These are phyloP conservation scores for Atlantisia rogersi DNA, from an alignment of 2,113 vertebrate species.

Conservation along the genomic window DNA sequence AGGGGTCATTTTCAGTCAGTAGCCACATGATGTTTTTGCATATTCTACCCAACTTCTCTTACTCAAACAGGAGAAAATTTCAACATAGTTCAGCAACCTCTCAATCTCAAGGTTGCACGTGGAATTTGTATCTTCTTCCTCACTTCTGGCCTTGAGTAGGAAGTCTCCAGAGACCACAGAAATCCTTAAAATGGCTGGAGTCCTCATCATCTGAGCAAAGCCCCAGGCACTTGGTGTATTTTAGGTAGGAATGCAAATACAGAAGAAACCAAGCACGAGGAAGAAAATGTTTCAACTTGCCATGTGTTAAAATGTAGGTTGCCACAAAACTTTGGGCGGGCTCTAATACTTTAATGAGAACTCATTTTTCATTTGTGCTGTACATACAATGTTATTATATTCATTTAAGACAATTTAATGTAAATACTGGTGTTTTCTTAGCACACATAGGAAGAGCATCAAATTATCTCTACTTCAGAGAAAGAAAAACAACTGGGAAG, in stretches of 20 bases:
- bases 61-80: not conserved
- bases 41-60: not conserved
- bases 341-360: not conserved
- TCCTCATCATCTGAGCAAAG: not conserved
- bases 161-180: constrained; percentile 31
- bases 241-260: constrained; percentile 2
- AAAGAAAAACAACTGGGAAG: not conserved
- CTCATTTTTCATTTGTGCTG: not conserved
- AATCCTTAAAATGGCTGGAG: constrained; percentile 35
- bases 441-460: not conserved
- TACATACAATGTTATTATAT: not conserved
- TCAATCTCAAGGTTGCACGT: not conserved
- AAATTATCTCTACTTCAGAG: not conserved
- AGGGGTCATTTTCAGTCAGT: not conserved
- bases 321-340: not conserved
- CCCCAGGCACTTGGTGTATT: not conserved
- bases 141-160: not conserved
- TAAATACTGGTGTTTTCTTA: constrained; percentile 4
- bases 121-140: not conserved
- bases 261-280: not conserved
- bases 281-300: not conserved
- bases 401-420: not conserved
- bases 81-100: not conserved
- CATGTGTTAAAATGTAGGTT: not conserved
- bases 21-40: not conserved